Percentiles rank a stretch among this genome's conserved stretches.
These are phyloP conservation scores for Corvus moneduloides DNA, from an alignment of 2,113 vertebrate genomes.

Conservation along the genomic window DNA sequence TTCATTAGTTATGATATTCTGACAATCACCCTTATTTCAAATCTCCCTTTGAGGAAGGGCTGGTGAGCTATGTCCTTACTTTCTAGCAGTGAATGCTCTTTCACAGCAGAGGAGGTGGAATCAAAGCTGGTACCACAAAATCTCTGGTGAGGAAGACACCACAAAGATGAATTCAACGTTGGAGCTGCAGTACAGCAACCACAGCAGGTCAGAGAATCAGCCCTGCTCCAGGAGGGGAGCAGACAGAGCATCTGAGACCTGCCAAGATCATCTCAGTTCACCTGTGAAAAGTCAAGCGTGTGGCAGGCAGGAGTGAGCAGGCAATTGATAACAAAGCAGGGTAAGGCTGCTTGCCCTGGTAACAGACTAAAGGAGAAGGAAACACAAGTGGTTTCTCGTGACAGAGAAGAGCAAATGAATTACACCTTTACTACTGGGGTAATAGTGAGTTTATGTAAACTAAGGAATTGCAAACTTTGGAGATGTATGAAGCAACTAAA, in stretches of 20 bases:
- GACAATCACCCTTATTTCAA: not conserved
- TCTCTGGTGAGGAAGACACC: rapidly evolving
- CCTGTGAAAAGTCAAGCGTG: not conserved
- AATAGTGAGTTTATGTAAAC: not conserved
- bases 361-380: not conserved
- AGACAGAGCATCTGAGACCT: not conserved
- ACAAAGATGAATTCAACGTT: not conserved
- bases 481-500: not conserved
- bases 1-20: not conserved
- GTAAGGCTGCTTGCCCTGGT: not conserved
- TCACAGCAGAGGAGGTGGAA: not conserved
- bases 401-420: not conserved
- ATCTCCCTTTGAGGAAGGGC: not conserved
- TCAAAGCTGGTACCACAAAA: not conserved
- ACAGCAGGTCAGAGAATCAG: not conserved
- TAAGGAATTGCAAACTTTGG: not conserved
- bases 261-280: not conserved
- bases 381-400: not conserved
- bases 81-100: not conserved
- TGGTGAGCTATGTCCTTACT: not conserved
- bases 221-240: not conserved
- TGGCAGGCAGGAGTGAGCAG: not conserved
- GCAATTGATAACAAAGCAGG: not conserved
- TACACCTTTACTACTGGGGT: not conserved
- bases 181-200: not conserved